These are phyloP conservation scores for Pituophis catenifer DNA, from an alignment of 2,113 vertebrate genomes.

Conservation along the genomic window DNA sequence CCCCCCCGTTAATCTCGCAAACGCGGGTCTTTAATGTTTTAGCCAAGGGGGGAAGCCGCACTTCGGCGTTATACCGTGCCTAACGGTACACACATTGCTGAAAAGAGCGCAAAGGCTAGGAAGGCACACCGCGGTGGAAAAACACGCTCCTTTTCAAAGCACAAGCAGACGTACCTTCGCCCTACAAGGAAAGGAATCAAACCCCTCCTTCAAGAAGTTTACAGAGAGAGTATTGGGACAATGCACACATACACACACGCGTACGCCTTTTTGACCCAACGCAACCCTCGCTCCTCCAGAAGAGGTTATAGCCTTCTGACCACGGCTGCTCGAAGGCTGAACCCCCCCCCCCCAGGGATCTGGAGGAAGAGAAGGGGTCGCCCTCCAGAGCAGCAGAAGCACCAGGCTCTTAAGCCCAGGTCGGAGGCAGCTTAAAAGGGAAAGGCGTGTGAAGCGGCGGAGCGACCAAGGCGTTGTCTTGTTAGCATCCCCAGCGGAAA, in stretches of 20 bases:
- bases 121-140: background rate
- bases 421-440: background rate
- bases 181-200: background rate
- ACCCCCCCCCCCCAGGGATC: background rate
- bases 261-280: background rate
- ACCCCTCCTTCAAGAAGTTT: background rate
- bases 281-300: background rate
- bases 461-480: background rate
- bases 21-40: fast-evolving
- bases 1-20: background rate
- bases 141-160: background rate
- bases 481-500: background rate
- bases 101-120: background rate
- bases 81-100: background rate
- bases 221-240: background rate
- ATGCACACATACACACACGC: background rate
- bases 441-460: background rate
- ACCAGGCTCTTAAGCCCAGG: background rate
- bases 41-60: background rate
- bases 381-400: background rate
- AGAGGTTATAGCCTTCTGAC: background rate
- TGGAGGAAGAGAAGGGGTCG: background rate
- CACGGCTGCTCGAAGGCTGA: background rate
- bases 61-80: background rate
- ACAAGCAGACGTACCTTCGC: background rate